Evolutionary conservation across 2,113 vertebrate genomes (phyloP), one percentile per base, ranked within the genome.

Genomic region (Alouatta palliata): DNA sequence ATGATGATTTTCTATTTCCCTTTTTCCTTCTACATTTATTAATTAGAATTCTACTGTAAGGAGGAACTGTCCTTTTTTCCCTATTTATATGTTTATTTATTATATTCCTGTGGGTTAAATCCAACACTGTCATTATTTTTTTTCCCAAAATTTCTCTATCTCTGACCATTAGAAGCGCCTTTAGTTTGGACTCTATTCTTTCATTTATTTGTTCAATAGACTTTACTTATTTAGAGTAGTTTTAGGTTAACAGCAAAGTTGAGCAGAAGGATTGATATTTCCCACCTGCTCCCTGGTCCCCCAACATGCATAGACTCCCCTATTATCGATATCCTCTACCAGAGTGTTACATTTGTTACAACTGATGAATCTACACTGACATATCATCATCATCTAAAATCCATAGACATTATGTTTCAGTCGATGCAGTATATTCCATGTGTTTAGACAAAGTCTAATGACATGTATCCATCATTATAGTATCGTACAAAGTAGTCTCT

Each of bases 61-160:
- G 35, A 83, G 77, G 89, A 87, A 23, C 12, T 79, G 4, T 82
- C 61, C 13, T 14, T 14, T 3, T 8, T 68, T 14, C 40, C 20
- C 2, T 52, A 6, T 35, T 58, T 73, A n/a, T 37, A 49, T 37
- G 27, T 43, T 35, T 58, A 61, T 71, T 21, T 70, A 54, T 86
- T 64, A 79, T 85, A 87, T 87, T 87, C 52, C 11, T 47, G 27
- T 45, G 47, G 23, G 23, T 75, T 90, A 90, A 87, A 77, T 80
- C 4, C 16, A 80, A 83, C 37, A 52, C 0, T 47, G n/a, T 87
- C 21, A 43, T 90, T 79, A 54, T 94, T 90, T 87, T 87, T 73
- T 40, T 75, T 90, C 43, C 32, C 43, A 54, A 11, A 81, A 54
- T 11, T n/a, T 95, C 84, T 83, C 32, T 9, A 52, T 14, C 47